Evolutionary conservation across 1,140 invertebrate species (phyloP).

Genomic region (Euura lappo): DNA sequence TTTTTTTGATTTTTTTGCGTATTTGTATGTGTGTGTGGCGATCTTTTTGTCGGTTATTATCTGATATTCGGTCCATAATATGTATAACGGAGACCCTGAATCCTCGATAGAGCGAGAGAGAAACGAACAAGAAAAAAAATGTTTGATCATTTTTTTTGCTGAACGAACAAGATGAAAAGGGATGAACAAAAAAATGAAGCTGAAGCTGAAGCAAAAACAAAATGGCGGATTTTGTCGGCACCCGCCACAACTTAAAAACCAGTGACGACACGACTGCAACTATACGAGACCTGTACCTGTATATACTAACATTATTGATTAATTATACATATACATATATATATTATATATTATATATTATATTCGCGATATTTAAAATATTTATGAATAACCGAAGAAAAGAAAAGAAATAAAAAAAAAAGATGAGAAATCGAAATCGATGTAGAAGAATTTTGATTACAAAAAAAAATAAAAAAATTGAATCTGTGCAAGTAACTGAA

Average conservation of each 20-base stretch:
- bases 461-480: constrained; percentile 1
- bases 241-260: constrained; percentile 47
- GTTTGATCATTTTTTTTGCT: no score
- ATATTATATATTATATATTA: no score
- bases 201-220: constrained; percentile 19
- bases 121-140: background rate
- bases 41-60: background rate
- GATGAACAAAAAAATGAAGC: background rate
- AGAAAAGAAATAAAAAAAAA: constrained; percentile 10
- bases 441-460: constrained; percentile 13
- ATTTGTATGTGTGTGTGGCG: no score
- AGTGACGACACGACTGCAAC: constrained; percentile 63
- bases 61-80: no score
- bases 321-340: constrained; percentile 43
- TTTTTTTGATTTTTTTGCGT: no score
- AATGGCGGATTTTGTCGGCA: constrained; percentile 57
- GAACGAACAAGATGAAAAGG: no score
- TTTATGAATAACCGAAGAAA: constrained; percentile 19
- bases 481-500: no score
- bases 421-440: constrained; percentile 22
- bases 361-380: background rate
- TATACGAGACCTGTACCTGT: constrained; percentile 64
- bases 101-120: no score
- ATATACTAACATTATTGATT: constrained; percentile 59
- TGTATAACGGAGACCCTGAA: no score